Evolutionary conservation across 1,140 invertebrate genomes (phyloP).

Genomic region (Yoshiicerus persimilis): DNA sequence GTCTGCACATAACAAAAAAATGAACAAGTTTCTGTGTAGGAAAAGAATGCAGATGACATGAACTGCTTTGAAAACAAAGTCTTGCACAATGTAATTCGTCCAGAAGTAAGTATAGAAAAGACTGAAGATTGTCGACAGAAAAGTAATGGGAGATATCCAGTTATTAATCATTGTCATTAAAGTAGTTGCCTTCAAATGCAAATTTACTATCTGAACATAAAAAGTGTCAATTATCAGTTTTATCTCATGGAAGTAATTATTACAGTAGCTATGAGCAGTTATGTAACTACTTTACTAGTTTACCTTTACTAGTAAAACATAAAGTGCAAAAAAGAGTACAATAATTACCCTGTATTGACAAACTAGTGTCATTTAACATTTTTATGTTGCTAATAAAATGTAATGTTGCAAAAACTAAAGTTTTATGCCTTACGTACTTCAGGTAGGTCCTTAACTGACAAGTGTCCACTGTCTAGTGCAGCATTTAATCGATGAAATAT

Average conservation of each 20-base stretch:
- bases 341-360: not conserved
- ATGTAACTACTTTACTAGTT: not conserved
- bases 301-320: too few relatives aligned
- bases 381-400: not conserved
- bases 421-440: not conserved
- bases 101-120: slow-evolving; percentile 24
- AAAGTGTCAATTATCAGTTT: not conserved
- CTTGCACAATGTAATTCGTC: slow-evolving; percentile 19
- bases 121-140: not conserved
- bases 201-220: slow-evolving; percentile 5
- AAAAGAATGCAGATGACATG: slow-evolving; percentile 3
- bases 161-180: slow-evolving; percentile 26
- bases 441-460: not conserved
- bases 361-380: not conserved
- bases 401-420: not conserved
- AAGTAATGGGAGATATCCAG: slow-evolving; percentile 21
- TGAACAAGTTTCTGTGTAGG: not conserved
- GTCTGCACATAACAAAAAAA: not conserved
- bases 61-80: not conserved
- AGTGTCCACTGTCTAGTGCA: not conserved
- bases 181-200: slow-evolving; percentile 11
- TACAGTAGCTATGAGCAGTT: not conserved
- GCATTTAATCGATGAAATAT: slow-evolving; percentile 1
- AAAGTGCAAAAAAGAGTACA: not conserved
- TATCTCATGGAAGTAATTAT: not conserved